These are phyloP conservation scores for Teleogryllus oceanicus DNA, from an alignment of 2,888 invertebrate genomes.

Conservation along the genomic window DNA sequence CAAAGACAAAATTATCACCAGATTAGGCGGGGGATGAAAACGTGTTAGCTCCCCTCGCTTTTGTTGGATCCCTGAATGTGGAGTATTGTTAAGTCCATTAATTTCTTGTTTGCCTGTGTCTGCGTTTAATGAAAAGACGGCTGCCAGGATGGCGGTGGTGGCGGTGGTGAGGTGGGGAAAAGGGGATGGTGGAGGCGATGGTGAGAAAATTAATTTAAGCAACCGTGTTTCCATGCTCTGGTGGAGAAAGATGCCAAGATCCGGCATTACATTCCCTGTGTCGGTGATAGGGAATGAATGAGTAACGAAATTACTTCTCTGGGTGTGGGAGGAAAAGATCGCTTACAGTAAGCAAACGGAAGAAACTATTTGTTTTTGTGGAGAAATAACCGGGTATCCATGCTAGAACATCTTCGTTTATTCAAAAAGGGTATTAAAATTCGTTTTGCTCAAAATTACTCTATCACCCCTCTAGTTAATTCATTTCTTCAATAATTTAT, in stretches of 20 bases:
- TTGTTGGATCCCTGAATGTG: neutral
- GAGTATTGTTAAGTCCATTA: conserved; percentile 9
- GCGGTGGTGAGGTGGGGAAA: neutral
- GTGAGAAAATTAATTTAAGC: neutral
- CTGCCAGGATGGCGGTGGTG: neutral
- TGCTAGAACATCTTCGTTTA: too few species aligned
- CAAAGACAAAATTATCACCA: conserved; percentile 10
- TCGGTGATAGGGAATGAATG: too few species aligned
- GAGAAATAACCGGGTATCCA: too few species aligned
- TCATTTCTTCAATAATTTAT: too few species aligned
- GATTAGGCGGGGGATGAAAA: neutral
- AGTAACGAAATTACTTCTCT: too few species aligned
- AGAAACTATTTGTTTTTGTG: too few species aligned
- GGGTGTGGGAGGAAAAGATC: too few species aligned
- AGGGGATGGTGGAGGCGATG: neutral
- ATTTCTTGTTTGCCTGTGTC: conserved; percentile 8
- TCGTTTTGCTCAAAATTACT: too few species aligned
- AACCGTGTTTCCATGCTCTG: neutral
- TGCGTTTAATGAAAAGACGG: conserved; percentile 4
- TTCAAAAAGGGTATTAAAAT: too few species aligned
- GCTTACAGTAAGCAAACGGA: too few species aligned
- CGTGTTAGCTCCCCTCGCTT: neutral
- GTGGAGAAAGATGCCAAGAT: neutral
- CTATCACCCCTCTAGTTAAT: too few species aligned
- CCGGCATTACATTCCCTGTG: neutral